Base-by-base conservation (phyloP, 1,140 invertebrate genomes). In the Scaptomyza graminum region DNA sequence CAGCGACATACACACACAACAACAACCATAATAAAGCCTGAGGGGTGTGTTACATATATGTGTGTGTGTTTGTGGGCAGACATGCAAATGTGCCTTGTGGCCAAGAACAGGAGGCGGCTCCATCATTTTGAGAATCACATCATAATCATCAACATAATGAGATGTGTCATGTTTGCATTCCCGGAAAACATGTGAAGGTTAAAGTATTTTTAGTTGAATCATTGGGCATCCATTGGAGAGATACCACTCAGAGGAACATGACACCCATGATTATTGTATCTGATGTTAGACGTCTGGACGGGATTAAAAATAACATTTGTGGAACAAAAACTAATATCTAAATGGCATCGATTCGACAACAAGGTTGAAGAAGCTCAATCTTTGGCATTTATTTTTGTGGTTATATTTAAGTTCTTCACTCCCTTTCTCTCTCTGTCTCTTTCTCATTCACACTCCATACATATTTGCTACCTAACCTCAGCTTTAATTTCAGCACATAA, bases 81-180 rank as follows among this genome's bases (percentile, higher is more conserved):
- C 39, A 74, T 69, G 71, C 65, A 63, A 74, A 74, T 73, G 65
- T 34, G 31, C 8, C 22, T 56, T 50, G 56, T 18, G 70, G 57
- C 64, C 55, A 31, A 57, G 49, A 70, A 41, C 41, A 61, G 52
- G 76, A 70, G 72, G 76, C 67, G 72, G 55, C 62, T 60, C 28
- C 55, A 81, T 82, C 77, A 68, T 79, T 82, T 82, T 81, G 78
- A 61, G 34, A 78, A 66, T 62, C 62, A 15, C 67, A 11, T 49
- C 61, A 66, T 85, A 83, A 87, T 87, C 67, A 11, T 49, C 61
- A 66, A 81, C 82, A 88, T 87, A 87, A 87, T 87, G 82, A 87
- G 82, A 87, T 87, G 83, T 87, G 82, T 87, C 82, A 87, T 87
- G 81, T 87, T 81, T 71, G 78, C 61, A 51, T 87, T 88, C 78